Base-by-base conservation (phyloP, 2,113 vertebrate species). In the Muntiacus reevesi region DNA sequence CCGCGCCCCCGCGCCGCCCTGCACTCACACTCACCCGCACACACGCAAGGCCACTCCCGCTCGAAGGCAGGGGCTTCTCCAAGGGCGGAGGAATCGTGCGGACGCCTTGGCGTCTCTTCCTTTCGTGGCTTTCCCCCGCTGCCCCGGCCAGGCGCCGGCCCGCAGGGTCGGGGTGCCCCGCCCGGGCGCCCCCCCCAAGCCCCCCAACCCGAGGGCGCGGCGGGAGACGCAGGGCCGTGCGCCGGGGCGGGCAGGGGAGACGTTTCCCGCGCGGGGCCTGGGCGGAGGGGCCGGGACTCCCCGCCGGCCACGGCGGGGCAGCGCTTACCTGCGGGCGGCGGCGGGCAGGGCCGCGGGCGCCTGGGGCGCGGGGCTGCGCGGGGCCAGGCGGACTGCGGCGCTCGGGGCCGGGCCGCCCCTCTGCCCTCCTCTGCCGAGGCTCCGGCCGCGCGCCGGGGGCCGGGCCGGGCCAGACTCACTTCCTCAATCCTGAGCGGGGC, bases 401-500 rank as follows among this genome's bases (percentile, higher is more conserved):
- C 79, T 81, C 28, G 4, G 91, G 84, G 81, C 95, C 84, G 33
- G 74, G 87, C 71, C 0, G 36, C 54, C 40, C 74, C 79, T 30
- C 86, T 43, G 89, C 57, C 67, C 82, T 89, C 62, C 43, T 74
- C 33, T 78, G 79, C 91, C 16, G 57, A 50, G 54, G 59, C 92
- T 94, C 85, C 23, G 57, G 94, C 97, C 45, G 92, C 50, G 91
- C 94, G 89, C 85, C n/a, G 33, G 47, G 84, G 89, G 88, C 76
- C 67, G 30, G 93, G 95, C 94, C 47, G 90, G 95, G 95, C 96
- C 90, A 87, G 96, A 95, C 91, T 76, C 96, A 98, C 97, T 98
- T 98, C 97, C 97, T 97, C 97, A 98, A 97, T 96, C 97, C 98
- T 95, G 76, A 52, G 57, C 59, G 50, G 71, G 88, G 59, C 52